Evolutionary conservation across 2,113 vertebrate genomes (phyloP).

Genomic region (Oreochromis spilurus): DNA sequence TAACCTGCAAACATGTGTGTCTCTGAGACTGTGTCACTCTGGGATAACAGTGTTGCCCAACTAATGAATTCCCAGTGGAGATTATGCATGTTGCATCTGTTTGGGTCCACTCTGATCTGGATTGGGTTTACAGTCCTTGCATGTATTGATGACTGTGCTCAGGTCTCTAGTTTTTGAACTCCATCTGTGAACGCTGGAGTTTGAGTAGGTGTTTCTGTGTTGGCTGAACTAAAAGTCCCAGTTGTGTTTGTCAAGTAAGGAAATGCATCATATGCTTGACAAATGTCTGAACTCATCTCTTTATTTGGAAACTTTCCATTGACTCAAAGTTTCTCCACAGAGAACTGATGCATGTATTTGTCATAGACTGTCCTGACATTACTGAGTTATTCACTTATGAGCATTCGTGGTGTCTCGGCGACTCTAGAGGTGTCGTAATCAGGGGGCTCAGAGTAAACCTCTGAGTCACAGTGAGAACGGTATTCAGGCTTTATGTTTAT

Average conservation of each 20-base stretch:
- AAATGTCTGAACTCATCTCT: neutral
- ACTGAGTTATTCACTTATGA: fast-evolving
- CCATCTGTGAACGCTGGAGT: fast-evolving
- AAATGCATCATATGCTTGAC: neutral
- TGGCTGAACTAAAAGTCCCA: neutral
- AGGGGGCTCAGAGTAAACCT: neutral
- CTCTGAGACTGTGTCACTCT: neutral
- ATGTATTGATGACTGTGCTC: neutral
- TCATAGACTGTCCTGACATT: neutral
- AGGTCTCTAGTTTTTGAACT: neutral
- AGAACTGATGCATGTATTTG: neutral
- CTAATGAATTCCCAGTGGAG: neutral
- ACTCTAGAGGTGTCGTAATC: neutral
- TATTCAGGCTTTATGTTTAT: neutral
- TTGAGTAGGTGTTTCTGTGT: neutral
- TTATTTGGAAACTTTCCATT: neutral
- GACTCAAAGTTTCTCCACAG: neutral
- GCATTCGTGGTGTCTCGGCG: fast-evolving
- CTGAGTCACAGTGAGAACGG: neutral
- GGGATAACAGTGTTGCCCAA: neutral
- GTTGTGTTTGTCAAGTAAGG: fast-evolving
- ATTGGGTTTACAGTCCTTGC: neutral
- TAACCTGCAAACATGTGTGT: neutral
- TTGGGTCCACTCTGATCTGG: neutral
- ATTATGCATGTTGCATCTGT: fast-evolving